These are phyloP conservation scores for Zaprionus obscuricornis DNA, from an alignment of 2,888 invertebrate species.

Conservation along the genomic window DNA sequence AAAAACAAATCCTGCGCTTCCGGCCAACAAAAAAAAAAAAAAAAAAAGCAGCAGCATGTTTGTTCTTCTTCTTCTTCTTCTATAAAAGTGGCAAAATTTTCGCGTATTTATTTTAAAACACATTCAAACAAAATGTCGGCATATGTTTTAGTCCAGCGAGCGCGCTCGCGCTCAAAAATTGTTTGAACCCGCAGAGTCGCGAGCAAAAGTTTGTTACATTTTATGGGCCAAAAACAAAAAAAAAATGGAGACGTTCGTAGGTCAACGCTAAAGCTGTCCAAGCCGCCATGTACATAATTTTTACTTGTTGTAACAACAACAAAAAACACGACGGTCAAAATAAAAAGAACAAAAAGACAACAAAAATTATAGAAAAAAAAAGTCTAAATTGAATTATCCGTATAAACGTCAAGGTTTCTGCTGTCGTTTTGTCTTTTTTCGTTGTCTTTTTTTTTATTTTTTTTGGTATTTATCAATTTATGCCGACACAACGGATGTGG, in stretches of 20 bases:
- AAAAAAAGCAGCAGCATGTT: too few species aligned
- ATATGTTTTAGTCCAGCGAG: conserved; percentile 74
- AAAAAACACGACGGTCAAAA: too few species aligned
- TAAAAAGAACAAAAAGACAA: conserved; percentile 21
- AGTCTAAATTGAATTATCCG: conserved; percentile 74
- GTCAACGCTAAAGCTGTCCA: too few species aligned
- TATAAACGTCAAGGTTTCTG: conserved; percentile 63
- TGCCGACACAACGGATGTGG: conserved; percentile 70
- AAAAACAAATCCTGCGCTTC: conserved; percentile 83
- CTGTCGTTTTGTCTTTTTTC: conserved; percentile 31
- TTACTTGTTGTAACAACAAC: conserved; percentile 47
- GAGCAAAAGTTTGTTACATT: conserved; percentile 52
- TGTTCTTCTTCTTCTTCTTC: too few species aligned
- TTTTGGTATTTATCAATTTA: conserved; percentile 79
- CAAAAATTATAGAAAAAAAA: conserved; percentile 55
- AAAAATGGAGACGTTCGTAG: conserved; percentile 35
- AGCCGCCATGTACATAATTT: conserved; percentile 71
- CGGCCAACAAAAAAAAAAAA: conserved; percentile 61
- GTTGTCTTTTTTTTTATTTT: conserved; percentile 2
- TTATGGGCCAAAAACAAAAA: conserved; percentile 60
- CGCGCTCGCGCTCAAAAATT: conserved; percentile 44
- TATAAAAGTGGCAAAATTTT: conserved; percentile 72
- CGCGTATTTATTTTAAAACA: conserved; percentile 78
- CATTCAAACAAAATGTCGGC: conserved; percentile 65
- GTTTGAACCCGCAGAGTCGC: conserved; percentile 40